A percentile compares a stretch with the other conserved stretches of the same genome.
phyloP scores from a whole-genome alignment of 2,888 invertebrate species.

The Iphiclides podalirius region DNA sequence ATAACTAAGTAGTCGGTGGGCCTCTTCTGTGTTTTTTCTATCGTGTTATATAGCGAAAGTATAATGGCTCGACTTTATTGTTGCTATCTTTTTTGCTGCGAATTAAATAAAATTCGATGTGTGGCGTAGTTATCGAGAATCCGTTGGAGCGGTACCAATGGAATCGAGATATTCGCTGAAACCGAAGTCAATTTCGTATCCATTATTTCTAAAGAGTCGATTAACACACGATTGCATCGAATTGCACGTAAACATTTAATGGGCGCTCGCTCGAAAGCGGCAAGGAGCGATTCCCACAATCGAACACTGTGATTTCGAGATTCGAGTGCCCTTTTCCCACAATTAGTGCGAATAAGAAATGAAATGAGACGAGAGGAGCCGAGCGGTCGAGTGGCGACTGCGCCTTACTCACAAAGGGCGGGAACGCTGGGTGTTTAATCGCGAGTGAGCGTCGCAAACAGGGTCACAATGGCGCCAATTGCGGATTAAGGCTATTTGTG shows the following conservation, averaged over 20 bases:
- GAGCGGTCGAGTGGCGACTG: constrained; percentile 62
- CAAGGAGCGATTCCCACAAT: constrained; percentile 59
- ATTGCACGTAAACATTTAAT: constrained; percentile 52
- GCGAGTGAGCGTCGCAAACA: constrained; percentile 52
- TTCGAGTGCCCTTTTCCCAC: constrained; percentile 66
- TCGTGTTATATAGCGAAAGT: too few species aligned
- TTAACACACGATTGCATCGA: constrained; percentile 47
- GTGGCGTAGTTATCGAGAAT: too few species aligned
- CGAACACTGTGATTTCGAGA: constrained; percentile 52
- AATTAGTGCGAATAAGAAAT: constrained; percentile 52
- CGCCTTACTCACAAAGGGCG: constrained; percentile 49
- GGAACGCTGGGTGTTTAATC: constrained; percentile 61
- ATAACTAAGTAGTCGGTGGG: background rate
- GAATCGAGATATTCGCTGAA: too few species aligned
- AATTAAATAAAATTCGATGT: too few species aligned
- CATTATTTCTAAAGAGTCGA: too few species aligned
- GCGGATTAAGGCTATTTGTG: constrained; percentile 70
- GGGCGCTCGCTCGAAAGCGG: constrained; percentile 32
- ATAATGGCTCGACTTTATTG: too few species aligned
- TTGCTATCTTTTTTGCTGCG: too few species aligned
- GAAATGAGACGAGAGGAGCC: constrained; percentile 43
- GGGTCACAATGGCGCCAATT: constrained; percentile 43
- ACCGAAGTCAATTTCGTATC: too few species aligned
- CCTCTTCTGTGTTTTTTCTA: constrained; percentile 9
- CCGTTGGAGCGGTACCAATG: too few species aligned